Evolutionary conservation across 1,140 invertebrate species (phyloP).

Genomic region (Caligus rogercresseyi): DNA sequence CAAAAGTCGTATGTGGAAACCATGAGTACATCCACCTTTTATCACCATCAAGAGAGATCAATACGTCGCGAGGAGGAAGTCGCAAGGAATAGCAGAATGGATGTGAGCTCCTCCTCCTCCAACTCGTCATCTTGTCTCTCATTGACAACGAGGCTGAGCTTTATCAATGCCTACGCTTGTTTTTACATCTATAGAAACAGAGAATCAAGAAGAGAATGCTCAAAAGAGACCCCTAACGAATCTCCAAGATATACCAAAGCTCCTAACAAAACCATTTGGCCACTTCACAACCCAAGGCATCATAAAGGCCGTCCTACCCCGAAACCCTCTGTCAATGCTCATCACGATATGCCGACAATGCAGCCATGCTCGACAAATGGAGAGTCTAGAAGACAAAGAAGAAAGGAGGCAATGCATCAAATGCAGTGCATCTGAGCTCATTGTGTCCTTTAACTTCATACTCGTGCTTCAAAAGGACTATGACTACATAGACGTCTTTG

Average conservation of each 20-base stretch:
- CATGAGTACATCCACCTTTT: neutral
- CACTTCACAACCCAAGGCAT: neutral
- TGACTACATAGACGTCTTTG: neutral
- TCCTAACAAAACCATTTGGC: neutral
- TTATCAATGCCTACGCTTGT: too few species aligned
- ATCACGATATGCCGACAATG: neutral
- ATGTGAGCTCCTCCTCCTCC: too few species aligned
- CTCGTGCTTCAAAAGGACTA: neutral
- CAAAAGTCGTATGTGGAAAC: neutral
- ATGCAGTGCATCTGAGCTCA: too few species aligned
- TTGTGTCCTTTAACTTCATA: neutral
- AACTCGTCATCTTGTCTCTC: too few species aligned
- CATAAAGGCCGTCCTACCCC: neutral
- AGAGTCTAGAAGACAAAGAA: neutral
- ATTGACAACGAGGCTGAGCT: too few species aligned
- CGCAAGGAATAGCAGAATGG: too few species aligned
- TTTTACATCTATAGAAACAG: too few species aligned
- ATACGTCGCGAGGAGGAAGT: neutral
- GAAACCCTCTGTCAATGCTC: neutral
- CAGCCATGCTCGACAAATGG: neutral
- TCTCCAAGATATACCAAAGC: neutral
- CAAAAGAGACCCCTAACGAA: too few species aligned
- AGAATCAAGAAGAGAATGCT: too few species aligned
- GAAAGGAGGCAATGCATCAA: too few species aligned
- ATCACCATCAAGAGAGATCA: neutral